These are phyloP conservation scores for Zosterops pallidus DNA, from an alignment of 2,113 vertebrate species.

Conservation along the genomic window DNA sequence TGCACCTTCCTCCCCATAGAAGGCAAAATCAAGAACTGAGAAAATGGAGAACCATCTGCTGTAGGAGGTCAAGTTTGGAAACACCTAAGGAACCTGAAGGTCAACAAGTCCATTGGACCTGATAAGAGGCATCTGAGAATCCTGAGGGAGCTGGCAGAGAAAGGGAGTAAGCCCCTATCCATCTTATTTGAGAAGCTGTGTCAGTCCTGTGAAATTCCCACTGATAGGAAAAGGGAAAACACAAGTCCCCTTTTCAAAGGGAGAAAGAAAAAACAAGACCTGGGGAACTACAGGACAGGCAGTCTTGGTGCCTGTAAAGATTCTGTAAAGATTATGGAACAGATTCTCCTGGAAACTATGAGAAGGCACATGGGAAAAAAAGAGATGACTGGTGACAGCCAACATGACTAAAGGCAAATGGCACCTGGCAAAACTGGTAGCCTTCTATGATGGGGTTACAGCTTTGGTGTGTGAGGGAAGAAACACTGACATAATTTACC, in stretches of 20 bases:
- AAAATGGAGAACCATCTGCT: not conserved
- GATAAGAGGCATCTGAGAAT: not conserved
- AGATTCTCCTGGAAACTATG: not conserved
- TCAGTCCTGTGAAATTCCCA: not conserved
- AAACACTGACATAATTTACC: fast-evolving
- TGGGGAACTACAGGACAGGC: not conserved
- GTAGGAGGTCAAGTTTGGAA: not conserved
- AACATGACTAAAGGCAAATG: not conserved
- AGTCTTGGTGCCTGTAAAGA: fast-evolving
- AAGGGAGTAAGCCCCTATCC: not conserved
- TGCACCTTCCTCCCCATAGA: not conserved
- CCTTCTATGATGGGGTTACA: fast-evolving
- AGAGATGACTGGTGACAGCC: not conserved
- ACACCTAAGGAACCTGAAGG: not conserved
- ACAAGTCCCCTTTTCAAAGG: not conserved
- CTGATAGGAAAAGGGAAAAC: not conserved
- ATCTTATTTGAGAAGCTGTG: not conserved
- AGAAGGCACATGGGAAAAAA: not conserved
- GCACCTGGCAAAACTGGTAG: not conserved
- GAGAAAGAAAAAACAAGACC: not conserved
- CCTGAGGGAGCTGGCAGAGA: not conserved
- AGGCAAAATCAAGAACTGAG: not conserved
- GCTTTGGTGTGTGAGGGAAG: not conserved
- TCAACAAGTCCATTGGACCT: not conserved
- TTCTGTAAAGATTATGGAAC: not conserved